These are phyloP conservation scores for Drosophila mayri DNA, from an alignment of 1,140 invertebrate species.

Conservation along the genomic window DNA sequence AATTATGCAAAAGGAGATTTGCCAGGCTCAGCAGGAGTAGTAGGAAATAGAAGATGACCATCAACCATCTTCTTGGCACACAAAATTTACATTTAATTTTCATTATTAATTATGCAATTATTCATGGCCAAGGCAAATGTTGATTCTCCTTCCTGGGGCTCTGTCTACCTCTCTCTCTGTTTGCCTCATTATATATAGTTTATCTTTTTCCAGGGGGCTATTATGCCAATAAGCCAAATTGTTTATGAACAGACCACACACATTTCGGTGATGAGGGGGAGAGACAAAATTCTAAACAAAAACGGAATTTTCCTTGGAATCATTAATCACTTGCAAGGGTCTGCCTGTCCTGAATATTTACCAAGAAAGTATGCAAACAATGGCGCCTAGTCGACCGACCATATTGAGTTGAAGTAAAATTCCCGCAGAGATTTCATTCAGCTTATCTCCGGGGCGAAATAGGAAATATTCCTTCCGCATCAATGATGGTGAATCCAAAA, in stretches of 20 bases:
- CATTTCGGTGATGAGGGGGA: neutral
- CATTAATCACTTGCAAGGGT: slow-evolving; percentile 68
- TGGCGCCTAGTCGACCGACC: slow-evolving; percentile 12
- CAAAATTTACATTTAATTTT: slow-evolving; percentile 77
- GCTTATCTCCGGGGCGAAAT: slow-evolving; percentile 9
- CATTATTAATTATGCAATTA: slow-evolving; percentile 79
- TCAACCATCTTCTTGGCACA: slow-evolving; percentile 10
- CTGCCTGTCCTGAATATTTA: slow-evolving; percentile 22
- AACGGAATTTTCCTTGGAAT: slow-evolving; percentile 29
- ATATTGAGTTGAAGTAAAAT: slow-evolving; percentile 18
- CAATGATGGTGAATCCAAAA: slow-evolving; percentile 33
- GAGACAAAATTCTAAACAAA: slow-evolving; percentile 28
- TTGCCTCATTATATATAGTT: slow-evolving; percentile 70
- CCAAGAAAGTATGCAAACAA: slow-evolving; percentile 58
- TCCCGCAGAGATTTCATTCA: slow-evolving; percentile 18
- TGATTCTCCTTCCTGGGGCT: slow-evolving; percentile 40
- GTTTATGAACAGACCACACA: slow-evolving; percentile 45
- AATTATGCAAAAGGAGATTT: slow-evolving; percentile 80
- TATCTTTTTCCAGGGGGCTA: slow-evolving; percentile 44
- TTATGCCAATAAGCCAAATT: slow-evolving; percentile 79
- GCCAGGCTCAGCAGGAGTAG: slow-evolving; percentile 8
- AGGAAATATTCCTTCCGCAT: slow-evolving; percentile 50
- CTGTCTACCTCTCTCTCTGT: slow-evolving; percentile 42
- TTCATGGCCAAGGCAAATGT: slow-evolving; percentile 57
- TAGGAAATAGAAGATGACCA: neutral